Base-by-base conservation (phyloP, 2,797 vertebrate genomes). In the Synaphobranchus kaupii region DNA sequence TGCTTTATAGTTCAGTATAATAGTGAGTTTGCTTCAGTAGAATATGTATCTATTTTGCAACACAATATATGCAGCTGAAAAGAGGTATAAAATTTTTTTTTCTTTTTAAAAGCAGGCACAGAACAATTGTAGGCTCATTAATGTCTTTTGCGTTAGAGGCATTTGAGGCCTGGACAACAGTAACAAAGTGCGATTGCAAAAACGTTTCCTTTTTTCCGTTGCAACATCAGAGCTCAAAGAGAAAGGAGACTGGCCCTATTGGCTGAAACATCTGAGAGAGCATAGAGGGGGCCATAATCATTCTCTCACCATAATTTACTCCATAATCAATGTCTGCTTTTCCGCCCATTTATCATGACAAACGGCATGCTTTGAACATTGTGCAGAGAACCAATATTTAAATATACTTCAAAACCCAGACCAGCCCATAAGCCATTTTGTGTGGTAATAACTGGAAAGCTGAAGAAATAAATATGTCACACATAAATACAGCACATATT, bases 341-440 rank as follows among this genome's bases (percentile, higher is more conserved):
- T 48, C 31, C 58, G 48, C 6, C 34, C 58, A 66, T 85, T 47
- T 68, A 3, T 25, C 7, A 25, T 4, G 54, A 80, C 81, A 63
- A 68, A 58, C 47, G 22, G 47, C 60, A 28, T 12, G 86, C 44
- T 52, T 17, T 71, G 25, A 87, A 58, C 25, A 73, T 1, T 28
- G 86, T 20, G 34, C 39, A 60, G 9, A 87, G 60, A 73, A 47
- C 82, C 66, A 78, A 87, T 84, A 87, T 84, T 87, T 87, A 84
- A 73, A 58, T 66, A 25, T 34, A 31, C 34, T 60, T 20, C 63
- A 76, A 76, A 63, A 84, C 48, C 47, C 66, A 34, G 48, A 50
- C 47, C 7, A 50, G 56, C 31, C n/a, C 22, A 87, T 56, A 47
- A 84, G 68, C 47, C 48, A 39, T 7, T 15, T 80, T 50, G 20